phyloP scores from a whole-genome alignment of 2,113 vertebrate species.

The Camelus dromedarius region DNA sequence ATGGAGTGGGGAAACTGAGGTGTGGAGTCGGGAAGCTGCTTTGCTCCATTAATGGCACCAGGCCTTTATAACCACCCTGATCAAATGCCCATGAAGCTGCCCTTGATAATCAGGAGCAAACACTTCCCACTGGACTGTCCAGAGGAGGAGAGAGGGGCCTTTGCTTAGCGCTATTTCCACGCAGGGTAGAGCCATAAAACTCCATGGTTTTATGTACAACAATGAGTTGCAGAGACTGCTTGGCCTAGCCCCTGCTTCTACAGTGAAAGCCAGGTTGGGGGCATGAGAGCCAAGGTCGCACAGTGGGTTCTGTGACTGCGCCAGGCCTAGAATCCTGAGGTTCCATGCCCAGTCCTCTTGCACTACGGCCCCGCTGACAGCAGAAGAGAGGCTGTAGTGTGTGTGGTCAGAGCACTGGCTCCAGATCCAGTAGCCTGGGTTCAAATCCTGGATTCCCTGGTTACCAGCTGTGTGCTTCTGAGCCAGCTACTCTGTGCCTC shows the following conservation, averaged over 20 bases:
- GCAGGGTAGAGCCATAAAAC: not conserved
- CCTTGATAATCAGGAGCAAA: not conserved
- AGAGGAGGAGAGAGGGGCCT: not conserved
- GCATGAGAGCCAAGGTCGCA: not conserved
- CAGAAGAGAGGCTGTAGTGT: not conserved
- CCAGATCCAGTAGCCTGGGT: not conserved
- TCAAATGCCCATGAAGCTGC: not conserved
- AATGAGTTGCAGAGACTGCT: not conserved
- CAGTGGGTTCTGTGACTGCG: not conserved
- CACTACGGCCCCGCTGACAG: accelerated
- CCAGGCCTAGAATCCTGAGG: not conserved
- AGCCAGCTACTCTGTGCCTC: not conserved
- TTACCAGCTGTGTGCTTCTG: not conserved
- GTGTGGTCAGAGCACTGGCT: no score
- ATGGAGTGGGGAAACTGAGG: slow-evolving; percentile 69
- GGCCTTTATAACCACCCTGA: not conserved
- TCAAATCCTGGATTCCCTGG: not conserved
- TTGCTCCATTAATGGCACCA: slow-evolving; percentile 22
- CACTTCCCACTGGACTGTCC: not conserved
- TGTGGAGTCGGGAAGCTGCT: slow-evolving; percentile 72
- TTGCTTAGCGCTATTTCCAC: not conserved
- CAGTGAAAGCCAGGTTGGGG: not conserved
- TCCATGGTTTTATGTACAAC: not conserved
- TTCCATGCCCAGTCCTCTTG: accelerated
- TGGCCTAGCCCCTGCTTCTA: not conserved